Evolutionary conservation across 2,113 vertebrate genomes (phyloP), one percentile per base, ranked within the genome.

Genomic region (Climacteris rufus): DNA sequence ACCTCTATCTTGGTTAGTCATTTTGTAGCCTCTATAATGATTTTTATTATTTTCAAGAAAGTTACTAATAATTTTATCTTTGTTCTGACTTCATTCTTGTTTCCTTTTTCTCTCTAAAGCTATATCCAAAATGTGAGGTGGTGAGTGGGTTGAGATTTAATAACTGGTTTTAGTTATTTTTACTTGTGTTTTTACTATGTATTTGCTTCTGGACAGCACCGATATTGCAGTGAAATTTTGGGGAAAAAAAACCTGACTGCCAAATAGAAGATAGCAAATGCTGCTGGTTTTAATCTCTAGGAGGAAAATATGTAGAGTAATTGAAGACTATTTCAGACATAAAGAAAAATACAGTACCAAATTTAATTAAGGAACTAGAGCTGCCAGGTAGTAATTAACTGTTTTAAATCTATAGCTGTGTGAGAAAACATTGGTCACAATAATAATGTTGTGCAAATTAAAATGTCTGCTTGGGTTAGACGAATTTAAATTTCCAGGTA

Each of bases 391-490:
- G 59, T 37, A 91, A 91, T 95, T 91, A 83, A 72, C 12, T 17
- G 18, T 31, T 87, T 93, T 40, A 94, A 92, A 89, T 91, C 63
- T 87, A 15, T 8, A 59, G 39, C 52, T 57, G 28, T 84, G 24
- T 15, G 22, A 87, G 82, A 89, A 94, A 93, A 80, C 30, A 57
- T 40, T 82, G 87, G 57, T 68, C 63, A 71, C 53, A 92, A 72
- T n/a, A 80, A 82, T 79, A 72, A 89, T 17, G 27, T 37, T 87
- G 87, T 81, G 87, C 35, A 94, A 94, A 96, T 95, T 61, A 66
- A 95, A 92, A 72, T 52, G 65, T 45, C 30, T 91, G 33, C 47
- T 84, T 89, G 30, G 5, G 27, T 69, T 69, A 53, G 49, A 59
- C 28, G 65, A 69, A 95, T 85, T 85, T 83, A 83, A 83, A 89